These are phyloP conservation scores for Nycticorax nycticorax DNA, from an alignment of 2,113 vertebrate species.

Conservation along the genomic window DNA sequence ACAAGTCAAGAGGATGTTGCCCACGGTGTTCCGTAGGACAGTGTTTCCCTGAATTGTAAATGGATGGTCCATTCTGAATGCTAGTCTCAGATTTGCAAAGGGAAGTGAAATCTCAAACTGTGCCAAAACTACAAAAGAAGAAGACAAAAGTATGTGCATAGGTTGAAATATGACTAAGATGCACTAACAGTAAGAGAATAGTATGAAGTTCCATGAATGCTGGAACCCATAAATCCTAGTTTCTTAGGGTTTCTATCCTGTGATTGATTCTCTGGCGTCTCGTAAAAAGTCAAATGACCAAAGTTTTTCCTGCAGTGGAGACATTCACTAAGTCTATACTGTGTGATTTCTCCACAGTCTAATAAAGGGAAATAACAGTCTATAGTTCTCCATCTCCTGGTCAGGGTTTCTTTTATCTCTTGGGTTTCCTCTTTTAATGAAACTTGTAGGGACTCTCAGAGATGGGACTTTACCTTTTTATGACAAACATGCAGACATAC, in stretches of 20 bases:
- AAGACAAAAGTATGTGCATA: neutral
- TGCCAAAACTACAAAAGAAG: neutral
- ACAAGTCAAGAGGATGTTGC: neutral
- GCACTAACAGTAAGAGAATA: neutral
- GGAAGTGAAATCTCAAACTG: neutral
- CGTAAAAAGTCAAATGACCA: neutral
- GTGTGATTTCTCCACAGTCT: neutral
- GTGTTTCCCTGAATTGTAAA: neutral
- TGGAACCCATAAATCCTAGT: neutral
- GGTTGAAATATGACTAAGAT: neutral
- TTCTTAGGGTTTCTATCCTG: neutral
- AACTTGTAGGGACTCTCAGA: neutral
- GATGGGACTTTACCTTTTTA: neutral
- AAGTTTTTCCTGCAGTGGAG: neutral
- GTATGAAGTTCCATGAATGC: neutral
- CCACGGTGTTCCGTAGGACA: neutral
- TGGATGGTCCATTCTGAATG: neutral
- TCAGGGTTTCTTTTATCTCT: neutral
- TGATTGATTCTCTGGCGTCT: neutral
- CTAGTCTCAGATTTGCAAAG: neutral
- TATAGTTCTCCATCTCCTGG: neutral
- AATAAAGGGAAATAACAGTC: neutral
- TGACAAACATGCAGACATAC: neutral
- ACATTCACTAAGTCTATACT: neutral
- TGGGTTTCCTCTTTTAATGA: neutral